Conservation (phyloP, 2,888 invertebrate genomes). For the Drosophila mayaguana region DNA sequence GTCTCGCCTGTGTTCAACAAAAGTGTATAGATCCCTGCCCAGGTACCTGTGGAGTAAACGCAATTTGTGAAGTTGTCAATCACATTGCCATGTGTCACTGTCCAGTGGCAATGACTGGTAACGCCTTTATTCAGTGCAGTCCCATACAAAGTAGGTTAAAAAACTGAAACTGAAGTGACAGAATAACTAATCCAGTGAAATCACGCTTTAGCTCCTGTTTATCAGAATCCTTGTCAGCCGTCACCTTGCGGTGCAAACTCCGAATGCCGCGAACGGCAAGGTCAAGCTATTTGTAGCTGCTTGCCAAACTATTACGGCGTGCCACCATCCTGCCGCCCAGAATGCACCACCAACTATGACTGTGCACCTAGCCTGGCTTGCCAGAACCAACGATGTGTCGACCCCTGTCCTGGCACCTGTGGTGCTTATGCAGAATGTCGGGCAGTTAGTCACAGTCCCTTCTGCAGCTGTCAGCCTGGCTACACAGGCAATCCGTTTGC, state of each 20-base stretch:
- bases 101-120: conserved; percentile 89
- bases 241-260: conserved; percentile 92
- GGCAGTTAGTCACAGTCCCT: conserved; percentile 91
- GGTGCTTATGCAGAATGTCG: conserved; percentile 90
- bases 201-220: conserved; percentile 69
- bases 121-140: conserved; percentile 88
- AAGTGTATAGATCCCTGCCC: conserved; percentile 90
- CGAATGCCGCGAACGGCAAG: conserved; percentile 90
- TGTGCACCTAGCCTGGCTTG: conserved; percentile 91
- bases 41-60: conserved; percentile 89
- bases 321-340: conserved; percentile 91
- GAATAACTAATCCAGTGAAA: conserved; percentile 18
- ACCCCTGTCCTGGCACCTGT: conserved; percentile 92
- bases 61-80: conserved; percentile 90
- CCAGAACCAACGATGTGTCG: conserved; percentile 91
- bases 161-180: background rate
- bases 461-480: conserved; percentile 90
- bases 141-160: conserved; percentile 79
- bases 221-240: conserved; percentile 89
- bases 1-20: conserved; percentile 89
- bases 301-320: conserved; percentile 90
- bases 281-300: conserved; percentile 92
- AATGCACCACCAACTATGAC: conserved; percentile 92
- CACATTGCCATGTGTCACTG: conserved; percentile 91
- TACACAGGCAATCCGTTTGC: conserved; percentile 91